These are phyloP conservation scores for Saccopteryx bilineata DNA, from an alignment of 2,113 vertebrate genomes.

Conservation along the genomic window DNA sequence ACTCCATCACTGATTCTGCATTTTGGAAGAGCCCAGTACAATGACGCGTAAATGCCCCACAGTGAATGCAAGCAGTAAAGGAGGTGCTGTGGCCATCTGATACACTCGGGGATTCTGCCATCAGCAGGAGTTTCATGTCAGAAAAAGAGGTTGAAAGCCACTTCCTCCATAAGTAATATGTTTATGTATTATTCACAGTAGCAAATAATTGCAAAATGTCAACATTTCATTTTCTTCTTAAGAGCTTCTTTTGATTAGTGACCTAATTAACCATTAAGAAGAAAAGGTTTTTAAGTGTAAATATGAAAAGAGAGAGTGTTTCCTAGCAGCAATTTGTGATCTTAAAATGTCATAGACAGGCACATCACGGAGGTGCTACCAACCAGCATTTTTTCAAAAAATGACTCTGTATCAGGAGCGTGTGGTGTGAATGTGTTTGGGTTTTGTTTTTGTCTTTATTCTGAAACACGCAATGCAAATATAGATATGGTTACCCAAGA, in stretches of 20 bases:
- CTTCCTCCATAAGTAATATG: conserved; percentile 86
- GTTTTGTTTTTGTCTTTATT: conserved; percentile 60
- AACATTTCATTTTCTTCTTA: conserved; percentile 90
- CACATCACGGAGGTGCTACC: conserved; percentile 73
- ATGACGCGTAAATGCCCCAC: conserved; percentile 82
- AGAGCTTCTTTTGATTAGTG: conserved; percentile 89
- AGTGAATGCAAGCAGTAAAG: conserved; percentile 77
- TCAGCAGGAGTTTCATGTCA: conserved; percentile 83
- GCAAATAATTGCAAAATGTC: conserved; percentile 90
- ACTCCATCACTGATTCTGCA: not conserved
- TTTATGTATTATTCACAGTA: conserved; percentile 89
- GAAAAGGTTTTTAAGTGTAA: conserved; percentile 84
- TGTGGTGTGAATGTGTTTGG: conserved; percentile 60
- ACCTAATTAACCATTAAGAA: conserved; percentile 89
- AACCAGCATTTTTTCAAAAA: conserved; percentile 79
- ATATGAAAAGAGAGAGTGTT: conserved; percentile 79
- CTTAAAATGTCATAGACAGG: conserved; percentile 85
- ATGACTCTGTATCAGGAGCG: not conserved
- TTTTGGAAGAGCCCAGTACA: conserved; percentile 80
- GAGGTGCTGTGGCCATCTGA: conserved; percentile 75
- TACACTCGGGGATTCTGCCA: conserved; percentile 81
- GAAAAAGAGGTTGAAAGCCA: conserved; percentile 85
- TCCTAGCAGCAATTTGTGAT: conserved; percentile 82
- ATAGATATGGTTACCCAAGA: conserved; percentile 66
- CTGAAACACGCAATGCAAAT: conserved; percentile 76